Conservation (phyloP, 23 tunicate genomes). For the Trididemnum nubilum region DNA sequence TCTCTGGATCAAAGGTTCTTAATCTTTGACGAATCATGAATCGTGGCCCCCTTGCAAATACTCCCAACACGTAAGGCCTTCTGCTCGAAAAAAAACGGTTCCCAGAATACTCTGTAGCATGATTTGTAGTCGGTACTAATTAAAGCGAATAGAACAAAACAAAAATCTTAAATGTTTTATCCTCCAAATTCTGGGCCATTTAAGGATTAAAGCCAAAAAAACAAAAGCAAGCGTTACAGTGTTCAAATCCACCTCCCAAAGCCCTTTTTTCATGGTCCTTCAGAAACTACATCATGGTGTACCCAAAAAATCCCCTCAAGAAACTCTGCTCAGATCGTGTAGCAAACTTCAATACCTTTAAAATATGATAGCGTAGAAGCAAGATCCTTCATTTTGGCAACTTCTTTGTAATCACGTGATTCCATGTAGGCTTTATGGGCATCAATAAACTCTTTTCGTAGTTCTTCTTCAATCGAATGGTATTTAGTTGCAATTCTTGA, state of each 20-base stretch:
- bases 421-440: constrained; percentile 51
- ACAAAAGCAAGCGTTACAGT: too few species aligned
- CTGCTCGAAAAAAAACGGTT: neutral
- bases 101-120: too few species aligned
- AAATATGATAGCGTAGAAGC: constrained; percentile 85
- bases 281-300: too few species aligned
- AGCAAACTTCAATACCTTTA: constrained; percentile 82
- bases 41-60: neutral
- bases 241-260: too few species aligned
- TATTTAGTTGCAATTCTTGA: constrained; percentile 50
- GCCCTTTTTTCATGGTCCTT: too few species aligned
- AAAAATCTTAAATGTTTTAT: too few species aligned
- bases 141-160: too few species aligned
- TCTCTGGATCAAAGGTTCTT: neutral
- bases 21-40: neutral
- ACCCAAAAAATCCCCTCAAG: too few species aligned
- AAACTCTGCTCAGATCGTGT: too few species aligned
- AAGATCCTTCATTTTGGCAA: constrained; percentile 75
- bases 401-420: constrained; percentile 45
- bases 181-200: too few species aligned
- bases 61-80: neutral
- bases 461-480: constrained; percentile 67
- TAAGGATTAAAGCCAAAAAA: too few species aligned
- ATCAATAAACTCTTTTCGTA: constrained; percentile 75
- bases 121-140: too few species aligned